Evolutionary conservation across 1,140 invertebrate species (phyloP).

Genomic region (Lithobius niger): DNA sequence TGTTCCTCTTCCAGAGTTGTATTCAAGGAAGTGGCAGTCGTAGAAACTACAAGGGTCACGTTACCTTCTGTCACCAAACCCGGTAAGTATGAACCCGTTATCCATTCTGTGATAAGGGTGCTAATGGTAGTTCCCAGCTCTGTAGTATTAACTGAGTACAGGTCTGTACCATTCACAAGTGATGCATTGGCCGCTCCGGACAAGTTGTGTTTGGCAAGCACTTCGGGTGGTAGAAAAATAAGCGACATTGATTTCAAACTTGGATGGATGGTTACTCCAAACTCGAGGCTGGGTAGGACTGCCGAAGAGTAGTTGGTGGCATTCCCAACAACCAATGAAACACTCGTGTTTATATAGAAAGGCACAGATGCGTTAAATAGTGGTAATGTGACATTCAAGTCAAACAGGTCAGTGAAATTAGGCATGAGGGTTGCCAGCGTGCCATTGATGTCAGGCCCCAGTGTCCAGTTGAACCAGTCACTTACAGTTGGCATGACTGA

Average conservation of each 20-base stretch:
- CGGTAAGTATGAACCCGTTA: too few relatives aligned
- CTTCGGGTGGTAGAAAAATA: neutral
- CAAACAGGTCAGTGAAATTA: neutral
- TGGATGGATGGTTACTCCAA: slow-evolving; percentile 1
- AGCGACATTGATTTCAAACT: slow-evolving; percentile 4
- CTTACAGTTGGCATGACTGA: neutral
- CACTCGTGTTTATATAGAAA: neutral
- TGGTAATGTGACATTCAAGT: neutral
- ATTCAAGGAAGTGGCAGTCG: neutral
- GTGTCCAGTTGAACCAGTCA: neutral
- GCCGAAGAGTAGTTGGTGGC: neutral
- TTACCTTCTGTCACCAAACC: neutral
- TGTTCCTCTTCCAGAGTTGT: neutral
- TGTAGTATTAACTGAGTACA: neutral
- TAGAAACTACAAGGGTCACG: neutral
- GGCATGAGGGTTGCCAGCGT: neutral
- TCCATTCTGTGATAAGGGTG: neutral
- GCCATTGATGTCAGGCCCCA: neutral
- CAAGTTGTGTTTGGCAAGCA: neutral
- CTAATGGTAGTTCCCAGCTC: neutral
- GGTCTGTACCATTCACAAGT: neutral
- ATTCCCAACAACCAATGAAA: neutral
- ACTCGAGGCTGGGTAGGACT: neutral
- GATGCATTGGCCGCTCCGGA: neutral
- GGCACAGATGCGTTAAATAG: neutral